These are phyloP conservation scores for Gisinianus flammeolus DNA, from an alignment of 2,888 invertebrate species.

Conservation along the genomic window DNA sequence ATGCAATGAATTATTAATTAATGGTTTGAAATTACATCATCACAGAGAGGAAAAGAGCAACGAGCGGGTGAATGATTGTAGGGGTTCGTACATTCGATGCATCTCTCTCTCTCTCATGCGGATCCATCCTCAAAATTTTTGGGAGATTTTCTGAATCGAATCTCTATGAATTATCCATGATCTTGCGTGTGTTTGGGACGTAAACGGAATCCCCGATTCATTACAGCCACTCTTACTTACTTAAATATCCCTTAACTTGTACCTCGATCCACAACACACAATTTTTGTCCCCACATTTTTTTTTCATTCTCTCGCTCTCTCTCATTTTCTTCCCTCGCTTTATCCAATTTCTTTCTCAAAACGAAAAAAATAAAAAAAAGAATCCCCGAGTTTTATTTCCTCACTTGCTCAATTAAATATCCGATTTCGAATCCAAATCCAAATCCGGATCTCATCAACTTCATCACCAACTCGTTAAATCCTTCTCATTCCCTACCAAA, in stretches of 20 bases:
- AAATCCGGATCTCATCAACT: too few species aligned
- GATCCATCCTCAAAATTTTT: slow-evolving; percentile 24
- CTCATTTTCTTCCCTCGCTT: background rate
- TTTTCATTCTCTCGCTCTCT: background rate
- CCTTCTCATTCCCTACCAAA: too few species aligned
- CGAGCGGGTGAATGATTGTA: slow-evolving; percentile 33
- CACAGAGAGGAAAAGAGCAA: slow-evolving; percentile 36
- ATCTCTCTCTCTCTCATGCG: too few species aligned
- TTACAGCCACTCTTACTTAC: slow-evolving; percentile 25
- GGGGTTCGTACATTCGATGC: too few species aligned
- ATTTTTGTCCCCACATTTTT: background rate
- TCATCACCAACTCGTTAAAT: too few species aligned
- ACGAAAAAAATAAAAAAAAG: too few species aligned
- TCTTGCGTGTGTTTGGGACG: slow-evolving; percentile 54
- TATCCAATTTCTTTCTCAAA: too few species aligned
- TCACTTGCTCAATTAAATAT: too few species aligned
- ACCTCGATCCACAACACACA: background rate
- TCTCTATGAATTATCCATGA: slow-evolving; percentile 57
- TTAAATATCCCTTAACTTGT: background rate
- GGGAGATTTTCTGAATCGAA: slow-evolving; percentile 36
- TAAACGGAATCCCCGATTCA: slow-evolving; percentile 36
- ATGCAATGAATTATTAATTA: slow-evolving; percentile 56
- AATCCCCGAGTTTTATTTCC: too few species aligned
- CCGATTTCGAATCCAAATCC: too few species aligned
- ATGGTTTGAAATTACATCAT: slow-evolving; percentile 53